Conservation (phyloP, 2,113 vertebrate genomes). For the Tragelaphus scriptus region DNA sequence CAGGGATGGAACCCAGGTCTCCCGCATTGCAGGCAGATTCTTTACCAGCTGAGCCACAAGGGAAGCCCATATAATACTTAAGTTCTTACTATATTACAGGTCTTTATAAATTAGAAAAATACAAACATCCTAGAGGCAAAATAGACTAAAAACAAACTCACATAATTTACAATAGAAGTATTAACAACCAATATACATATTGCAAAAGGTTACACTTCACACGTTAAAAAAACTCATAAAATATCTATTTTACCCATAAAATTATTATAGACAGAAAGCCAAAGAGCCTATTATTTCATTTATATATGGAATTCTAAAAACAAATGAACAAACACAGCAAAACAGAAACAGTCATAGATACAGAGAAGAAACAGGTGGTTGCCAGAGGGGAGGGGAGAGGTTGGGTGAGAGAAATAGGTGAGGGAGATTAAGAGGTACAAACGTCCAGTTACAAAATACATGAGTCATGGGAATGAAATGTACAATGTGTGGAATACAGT, state of each 20-base stretch:
- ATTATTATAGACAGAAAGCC: neutral
- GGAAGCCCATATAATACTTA: neutral
- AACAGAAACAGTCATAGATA: neutral
- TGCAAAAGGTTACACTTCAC: neutral
- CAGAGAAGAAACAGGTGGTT: neutral
- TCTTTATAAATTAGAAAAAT: neutral
- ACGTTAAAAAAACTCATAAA: neutral
- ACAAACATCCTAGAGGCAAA: neutral
- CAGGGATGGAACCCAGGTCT: neutral
- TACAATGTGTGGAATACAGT: neutral
- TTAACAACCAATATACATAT: neutral
- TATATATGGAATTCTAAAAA: neutral
- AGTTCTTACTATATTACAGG: neutral
- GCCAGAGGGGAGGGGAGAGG: neutral
- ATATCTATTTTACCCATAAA: neutral
- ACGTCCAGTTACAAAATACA: neutral
- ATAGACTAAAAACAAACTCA: neutral
- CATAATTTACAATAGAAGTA: neutral
- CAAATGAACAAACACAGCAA: neutral
- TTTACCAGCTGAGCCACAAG: neutral
- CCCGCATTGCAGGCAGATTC: neutral
- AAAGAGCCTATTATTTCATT: neutral
- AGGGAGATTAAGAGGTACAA: neutral
- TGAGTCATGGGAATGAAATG: neutral
- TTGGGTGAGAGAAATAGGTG: neutral